A percentile compares a stretch with the other conserved stretches of the same genome.
Conservation (phyloP, 2,888 invertebrate genomes). For the Piscicola geometra region DNA sequence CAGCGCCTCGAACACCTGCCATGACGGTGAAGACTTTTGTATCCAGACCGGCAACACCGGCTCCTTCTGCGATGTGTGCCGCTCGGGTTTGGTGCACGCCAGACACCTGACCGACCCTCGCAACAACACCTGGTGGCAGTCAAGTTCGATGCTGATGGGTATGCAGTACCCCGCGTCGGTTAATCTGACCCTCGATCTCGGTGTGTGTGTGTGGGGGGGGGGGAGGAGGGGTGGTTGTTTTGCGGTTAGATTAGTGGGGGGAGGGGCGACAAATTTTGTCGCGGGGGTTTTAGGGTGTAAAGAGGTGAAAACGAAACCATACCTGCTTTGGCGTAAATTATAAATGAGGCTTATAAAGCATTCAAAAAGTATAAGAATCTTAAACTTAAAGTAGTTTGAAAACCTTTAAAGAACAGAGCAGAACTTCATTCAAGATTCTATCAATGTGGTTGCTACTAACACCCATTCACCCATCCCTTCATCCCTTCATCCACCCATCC, state of each 20-base stretch:
- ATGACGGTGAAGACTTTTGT: conserved; percentile 65
- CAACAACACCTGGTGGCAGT: conserved; percentile 56
- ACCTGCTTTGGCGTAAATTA: too few species aligned
- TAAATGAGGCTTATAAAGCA: too few species aligned
- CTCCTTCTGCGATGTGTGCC: conserved; percentile 68
- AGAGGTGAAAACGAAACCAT: too few species aligned
- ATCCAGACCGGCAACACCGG: conserved; percentile 76
- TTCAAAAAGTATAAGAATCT: too few species aligned
- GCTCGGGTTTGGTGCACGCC: conserved; percentile 74
- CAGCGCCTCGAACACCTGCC: conserved; percentile 93
- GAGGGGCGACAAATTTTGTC: too few species aligned
- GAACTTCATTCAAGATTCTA: too few species aligned
- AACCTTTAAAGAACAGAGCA: too few species aligned
- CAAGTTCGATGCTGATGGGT: conserved; percentile 84
- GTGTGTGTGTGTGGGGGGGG: conserved; percentile 59
- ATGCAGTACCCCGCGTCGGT: conserved; percentile 86
- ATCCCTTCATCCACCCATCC: too few species aligned
- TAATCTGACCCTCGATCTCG: conserved; percentile 80
- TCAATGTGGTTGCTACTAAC: too few species aligned
- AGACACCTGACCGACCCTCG: conserved; percentile 67
- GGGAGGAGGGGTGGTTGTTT: not conserved
- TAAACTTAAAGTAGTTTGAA: too few species aligned
- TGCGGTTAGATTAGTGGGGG: not conserved
- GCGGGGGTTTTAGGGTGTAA: too few species aligned
- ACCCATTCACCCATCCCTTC: too few species aligned